Evolutionary conservation across 2,113 vertebrate species (phyloP), one percentile per base, ranked within the genome.

Genomic region (Thinocorus orbignyianus): DNA sequence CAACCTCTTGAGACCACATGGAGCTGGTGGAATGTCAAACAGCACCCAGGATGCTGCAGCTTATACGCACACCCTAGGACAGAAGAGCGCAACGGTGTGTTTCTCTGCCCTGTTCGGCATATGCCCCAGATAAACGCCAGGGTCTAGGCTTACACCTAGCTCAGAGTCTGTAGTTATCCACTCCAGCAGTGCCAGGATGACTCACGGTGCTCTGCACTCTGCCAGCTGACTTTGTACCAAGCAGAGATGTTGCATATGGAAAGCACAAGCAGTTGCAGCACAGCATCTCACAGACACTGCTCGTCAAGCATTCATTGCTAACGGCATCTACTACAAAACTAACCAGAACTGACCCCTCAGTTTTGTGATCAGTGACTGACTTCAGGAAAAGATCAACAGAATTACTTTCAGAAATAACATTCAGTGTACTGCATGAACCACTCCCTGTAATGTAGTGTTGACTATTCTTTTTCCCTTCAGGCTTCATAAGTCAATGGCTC

Each of bases 401-500:
- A 78, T 25, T 68, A 80, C 42, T 55, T 64, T 25, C 69, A 94
- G 82, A 94, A 95, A 81, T 22, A 92, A 81, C 17, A 42, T 26
- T 46, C 26, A 51, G 33, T 19, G 49, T 41, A 72, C 35, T 61
- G 35, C 37, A 48, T 6, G 28, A 14, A 46, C 52, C 2, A 3
- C 15, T 87, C 71, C 61, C 66, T 46, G 23, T 64, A 85, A 48
- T 68, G 58, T 16, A 54, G 10, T 13, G 19, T 7, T 33, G 18
- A 12, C 25, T 16, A 26, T 33, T n/a, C 41, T 35, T 24, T 28
- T 9, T 3, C 22, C 4, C n/a, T 61, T 70, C 39, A 51, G 20
- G 57, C 33, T 86, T 81, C 60, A 77, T 58, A 82, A 66, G 42
- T 46, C 62, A 46, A n/a, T 3, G 20, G 39, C 6, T 70, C 49